These are phyloP conservation scores for Chascanopsetta lugubris DNA, from an alignment of 2,113 vertebrate species.

Conservation along the genomic window DNA sequence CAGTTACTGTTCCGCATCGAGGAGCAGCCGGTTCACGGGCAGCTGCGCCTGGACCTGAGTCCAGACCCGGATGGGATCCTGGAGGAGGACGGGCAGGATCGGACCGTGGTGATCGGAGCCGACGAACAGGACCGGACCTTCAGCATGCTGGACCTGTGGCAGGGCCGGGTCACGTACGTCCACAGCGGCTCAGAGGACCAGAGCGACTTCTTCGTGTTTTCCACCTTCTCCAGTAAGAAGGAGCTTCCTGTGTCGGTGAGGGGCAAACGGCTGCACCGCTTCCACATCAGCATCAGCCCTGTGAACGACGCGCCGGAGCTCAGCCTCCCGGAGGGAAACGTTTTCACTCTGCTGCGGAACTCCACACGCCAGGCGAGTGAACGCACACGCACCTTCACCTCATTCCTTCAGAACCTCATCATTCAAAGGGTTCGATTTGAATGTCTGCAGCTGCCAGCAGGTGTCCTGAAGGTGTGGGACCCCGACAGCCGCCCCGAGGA, in stretches of 20 bases:
- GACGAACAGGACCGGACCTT: slow-evolving; percentile 77
- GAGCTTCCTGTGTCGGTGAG: slow-evolving; percentile 73
- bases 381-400: too few species aligned
- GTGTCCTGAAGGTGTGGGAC: too few species aligned
- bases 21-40: slow-evolving; percentile 80
- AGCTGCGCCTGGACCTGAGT: slow-evolving; percentile 78
- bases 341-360: too few species aligned
- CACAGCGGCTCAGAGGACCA: slow-evolving; percentile 87
- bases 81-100: slow-evolving; percentile 16
- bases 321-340: too few species aligned
- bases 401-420: too few species aligned
- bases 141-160: slow-evolving; percentile 84
- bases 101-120: slow-evolving; percentile 6
- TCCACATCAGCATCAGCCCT: too few species aligned
- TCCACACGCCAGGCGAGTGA: too few species aligned
- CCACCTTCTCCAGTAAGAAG: slow-evolving; percentile 79
- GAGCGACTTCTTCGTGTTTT: slow-evolving; percentile 86
- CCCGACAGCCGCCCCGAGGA: slow-evolving; percentile 62
- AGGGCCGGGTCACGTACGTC: slow-evolving; percentile 83
- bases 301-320: too few species aligned
- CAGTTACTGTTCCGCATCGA: slow-evolving; percentile 86
- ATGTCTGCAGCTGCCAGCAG: too few species aligned
- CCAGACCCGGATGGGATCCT: slow-evolving; percentile 7
- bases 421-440: too few species aligned
- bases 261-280: too few species aligned